Evolutionary conservation across 2,888 invertebrate species (phyloP).

Genomic region (Polymixis lichenea): DNA sequence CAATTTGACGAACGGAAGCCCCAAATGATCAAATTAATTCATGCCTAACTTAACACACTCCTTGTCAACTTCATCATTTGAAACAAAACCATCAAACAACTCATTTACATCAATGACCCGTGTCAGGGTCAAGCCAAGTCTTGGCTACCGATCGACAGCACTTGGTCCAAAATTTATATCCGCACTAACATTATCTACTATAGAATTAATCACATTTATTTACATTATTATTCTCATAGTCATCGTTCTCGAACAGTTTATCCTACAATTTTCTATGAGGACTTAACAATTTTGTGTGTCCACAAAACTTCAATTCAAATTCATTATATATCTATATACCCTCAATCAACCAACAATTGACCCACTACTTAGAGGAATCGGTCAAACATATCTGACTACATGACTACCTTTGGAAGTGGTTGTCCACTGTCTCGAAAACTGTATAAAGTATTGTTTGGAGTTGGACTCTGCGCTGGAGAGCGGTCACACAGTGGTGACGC

Average conservation of each 20-base stretch:
- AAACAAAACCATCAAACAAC: constrained; percentile 25
- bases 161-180: constrained; percentile 87
- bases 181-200: constrained; percentile 70
- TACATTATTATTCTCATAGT: constrained; percentile 71
- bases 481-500: constrained; percentile 97
- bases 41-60: constrained; percentile 11
- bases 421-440: constrained; percentile 45
- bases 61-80: constrained; percentile 10
- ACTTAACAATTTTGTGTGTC: constrained; percentile 45
- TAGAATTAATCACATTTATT: constrained; percentile 69
- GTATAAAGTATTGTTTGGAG: constrained; percentile 73
- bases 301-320: constrained; percentile 58
- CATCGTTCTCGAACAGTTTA: constrained; percentile 55
- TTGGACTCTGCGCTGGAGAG: constrained; percentile 85
- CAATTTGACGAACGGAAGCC: constrained; percentile 36
- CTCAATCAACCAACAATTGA: constrained; percentile 72
- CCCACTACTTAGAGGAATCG: constrained; percentile 70
- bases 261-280: constrained; percentile 50
- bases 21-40: constrained; percentile 32
- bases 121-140: constrained; percentile 56
- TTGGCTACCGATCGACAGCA: constrained; percentile 83
- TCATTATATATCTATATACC: constrained; percentile 62
- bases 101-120: constrained; percentile 41
- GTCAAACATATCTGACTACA: constrained; percentile 67
- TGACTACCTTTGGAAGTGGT: constrained; percentile 55